phyloP scores from a whole-genome alignment of 2,113 vertebrate species.

The Stercorarius parasiticus region DNA sequence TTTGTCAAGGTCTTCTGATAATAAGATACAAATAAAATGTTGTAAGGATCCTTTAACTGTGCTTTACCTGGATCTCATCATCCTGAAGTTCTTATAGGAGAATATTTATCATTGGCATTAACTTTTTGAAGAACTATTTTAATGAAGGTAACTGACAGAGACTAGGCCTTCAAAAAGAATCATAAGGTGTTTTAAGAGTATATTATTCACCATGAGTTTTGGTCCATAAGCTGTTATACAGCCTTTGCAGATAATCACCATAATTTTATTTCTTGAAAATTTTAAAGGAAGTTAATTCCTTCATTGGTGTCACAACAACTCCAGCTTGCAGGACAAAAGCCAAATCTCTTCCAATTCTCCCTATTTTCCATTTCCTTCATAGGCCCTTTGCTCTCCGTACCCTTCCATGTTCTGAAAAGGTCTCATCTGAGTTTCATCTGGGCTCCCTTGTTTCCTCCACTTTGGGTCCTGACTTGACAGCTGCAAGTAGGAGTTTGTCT shows the following conservation, averaged over 20 bases:
- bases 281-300: not conserved
- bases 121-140: not conserved
- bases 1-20: not conserved
- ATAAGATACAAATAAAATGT: not conserved
- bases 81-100: not conserved
- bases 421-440: not conserved
- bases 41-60: not conserved
- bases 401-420: not conserved
- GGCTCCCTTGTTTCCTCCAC: not conserved
- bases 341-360: not conserved
- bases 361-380: not conserved
- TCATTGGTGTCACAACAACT: not conserved
- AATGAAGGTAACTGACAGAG: not conserved
- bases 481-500: not conserved
- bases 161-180: slow-evolving; percentile 3
- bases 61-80: not conserved
- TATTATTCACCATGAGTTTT: slow-evolving; percentile 18
- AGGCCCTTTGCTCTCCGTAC: not conserved
- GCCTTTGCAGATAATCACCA: not conserved
- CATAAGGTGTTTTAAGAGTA: slow-evolving; percentile 39
- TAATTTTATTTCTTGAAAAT: not conserved
- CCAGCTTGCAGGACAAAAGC: not conserved
- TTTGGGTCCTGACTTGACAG: not conserved
- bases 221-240: slow-evolving; percentile 29
- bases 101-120: not conserved